Evolutionary conservation across 2,888 invertebrate species (phyloP), one percentile per base, ranked within the genome.

Genomic region (Microctonus aethiopoides): DNA sequence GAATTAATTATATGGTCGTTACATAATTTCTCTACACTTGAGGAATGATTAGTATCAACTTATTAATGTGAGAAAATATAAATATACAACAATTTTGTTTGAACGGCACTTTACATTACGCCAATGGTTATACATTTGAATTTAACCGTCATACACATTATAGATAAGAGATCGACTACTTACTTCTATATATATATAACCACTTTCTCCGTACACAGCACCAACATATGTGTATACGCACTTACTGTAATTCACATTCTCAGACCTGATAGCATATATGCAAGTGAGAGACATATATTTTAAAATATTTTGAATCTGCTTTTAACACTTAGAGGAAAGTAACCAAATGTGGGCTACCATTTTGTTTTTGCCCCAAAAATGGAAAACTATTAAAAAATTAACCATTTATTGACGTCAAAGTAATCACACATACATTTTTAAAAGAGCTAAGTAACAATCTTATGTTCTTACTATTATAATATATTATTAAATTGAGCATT

Each of bases 171-270:
- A 46, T 46, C 39, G 41, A 63, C 41, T 39, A 61, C 32, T 51
- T 46, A 29, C 63, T 63, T 62, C 62, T 51, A 20, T 26, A 51
- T 59, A 29, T 59, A 29, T 26, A n/a, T n/a, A n/a, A n/a, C 46
- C 26, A 46, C 51, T 63, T 63, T 51, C 51, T 51, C 51, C 32
- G 29, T 20, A 16, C 20, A 39, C 46, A 16, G 16, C 46, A 16
- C 62, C 1, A 24, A 32, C 32, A 51, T 51, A 41, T 62, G 29
- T 32, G 24, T 41, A 63, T 11, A 16, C 32, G 51, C 20, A 36
- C n/a, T 22, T 6, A 39, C 24, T 32, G 11, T 54, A 22, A 22
- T 59, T 59, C 20, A 16, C 16, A 20, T 59, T 34, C 16, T 16
- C 5, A 34, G 34, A 34, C 16, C 9, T 59, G 16, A 11, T 34